Evolutionary conservation across 2,888 invertebrate genomes (phyloP), one percentile per base, ranked within the genome.

Genomic region (Sinotaia quadrata): DNA sequence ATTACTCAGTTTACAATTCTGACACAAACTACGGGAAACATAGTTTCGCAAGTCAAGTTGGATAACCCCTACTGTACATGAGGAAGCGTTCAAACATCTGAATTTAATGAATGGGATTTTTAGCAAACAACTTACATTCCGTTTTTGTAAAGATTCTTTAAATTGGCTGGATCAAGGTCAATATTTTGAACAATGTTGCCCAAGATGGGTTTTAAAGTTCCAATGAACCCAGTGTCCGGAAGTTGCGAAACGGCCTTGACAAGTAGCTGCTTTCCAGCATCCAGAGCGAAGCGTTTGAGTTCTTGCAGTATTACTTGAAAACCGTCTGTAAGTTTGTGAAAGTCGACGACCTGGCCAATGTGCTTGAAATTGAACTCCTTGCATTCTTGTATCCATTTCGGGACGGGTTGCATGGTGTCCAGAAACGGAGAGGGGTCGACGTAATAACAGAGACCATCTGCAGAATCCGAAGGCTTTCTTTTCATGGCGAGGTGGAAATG

Each of bases 351-450:
- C 36, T 72, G 54, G 41, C 73, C 74, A 58, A 75, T 75, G 41
- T 76, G 68, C 24, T 67, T 69, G 33, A 75, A 74, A 7, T 57
- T 68, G 60, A 68, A 71, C n/a, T 78, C 80, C 31, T 78, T 78
- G 58, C 80, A 81, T 8, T 77, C 75, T 66, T 76, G 70, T 12
- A 71, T 70, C 76, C 79, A 78, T 44, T 73, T 71, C 15, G 80
- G 78, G 15, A 72, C 68, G 0, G 79, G 76, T 34, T 78, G 67
- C 18, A 75, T 41, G 36, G 74, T 58, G 29, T 78, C 77, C 2
- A 79, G 57, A 65, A 74, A 81, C 5, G 75, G 70, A 1, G 76
- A 70, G 0, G 80, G 80, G 52, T 81, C 80, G 8, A 78, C 72
- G 44, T 79, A 80, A 2, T 51, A 65, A 56, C 78, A 78, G 2